Percentiles rank a stretch among this genome's conserved stretches.
These are phyloP conservation scores for Choreutis nemorana DNA, from an alignment of 2,888 invertebrate genomes.

Conservation along the genomic window DNA sequence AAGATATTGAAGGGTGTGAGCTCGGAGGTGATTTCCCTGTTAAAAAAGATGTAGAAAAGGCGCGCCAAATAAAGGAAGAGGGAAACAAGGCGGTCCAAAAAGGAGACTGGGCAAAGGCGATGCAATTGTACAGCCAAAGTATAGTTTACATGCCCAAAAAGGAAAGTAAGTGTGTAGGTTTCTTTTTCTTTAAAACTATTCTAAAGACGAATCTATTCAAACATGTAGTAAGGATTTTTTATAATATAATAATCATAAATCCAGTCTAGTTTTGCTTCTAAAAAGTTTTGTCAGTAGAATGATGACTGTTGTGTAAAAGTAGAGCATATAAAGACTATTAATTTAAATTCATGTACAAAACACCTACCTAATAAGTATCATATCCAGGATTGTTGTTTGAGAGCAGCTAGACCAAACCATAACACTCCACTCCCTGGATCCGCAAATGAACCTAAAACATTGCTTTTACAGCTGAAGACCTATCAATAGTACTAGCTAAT, in stretches of 20 bases:
- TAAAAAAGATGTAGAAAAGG: conserved; percentile 66
- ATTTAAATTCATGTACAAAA: too few species aligned
- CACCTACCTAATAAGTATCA: too few species aligned
- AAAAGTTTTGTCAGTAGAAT: too few species aligned
- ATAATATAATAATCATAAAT: too few species aligned
- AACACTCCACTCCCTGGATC: too few species aligned
- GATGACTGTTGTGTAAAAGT: too few species aligned
- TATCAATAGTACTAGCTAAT: conserved; percentile 78
- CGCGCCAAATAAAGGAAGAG: conserved; percentile 71
- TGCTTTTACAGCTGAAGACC: conserved; percentile 57
- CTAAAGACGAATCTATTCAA: neutral
- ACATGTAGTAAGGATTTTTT: too few species aligned
- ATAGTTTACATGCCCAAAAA: conserved; percentile 73
- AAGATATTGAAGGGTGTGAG: conserved; percentile 38
- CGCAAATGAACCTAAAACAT: conserved; percentile 4
- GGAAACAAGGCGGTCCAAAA: conserved; percentile 78
- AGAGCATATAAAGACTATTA: too few species aligned
- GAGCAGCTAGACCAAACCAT: too few species aligned
- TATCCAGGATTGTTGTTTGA: too few species aligned
- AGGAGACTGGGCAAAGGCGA: conserved; percentile 73
- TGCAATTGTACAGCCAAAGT: conserved; percentile 74
- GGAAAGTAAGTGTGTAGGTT: conserved; percentile 62
- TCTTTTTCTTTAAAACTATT: neutral
- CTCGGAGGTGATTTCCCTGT: conserved; percentile 38
- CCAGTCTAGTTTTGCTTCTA: too few species aligned